These are phyloP conservation scores for Mastomys coucha DNA, from an alignment of 2,113 vertebrate genomes.

Conservation along the genomic window DNA sequence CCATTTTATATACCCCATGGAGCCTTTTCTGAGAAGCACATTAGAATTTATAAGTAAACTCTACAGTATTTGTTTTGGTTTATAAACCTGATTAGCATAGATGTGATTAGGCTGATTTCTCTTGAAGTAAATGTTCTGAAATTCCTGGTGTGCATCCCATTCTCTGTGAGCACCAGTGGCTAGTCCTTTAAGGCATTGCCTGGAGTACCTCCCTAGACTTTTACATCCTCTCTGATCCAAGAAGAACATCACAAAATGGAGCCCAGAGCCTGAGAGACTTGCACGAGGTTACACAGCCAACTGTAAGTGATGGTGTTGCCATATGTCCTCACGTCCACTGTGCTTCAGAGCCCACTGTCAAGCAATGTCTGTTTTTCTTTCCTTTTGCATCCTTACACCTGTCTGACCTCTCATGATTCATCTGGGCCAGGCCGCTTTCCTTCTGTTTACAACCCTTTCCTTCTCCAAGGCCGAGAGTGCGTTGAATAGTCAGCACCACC, in stretches of 20 bases:
- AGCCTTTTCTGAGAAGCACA: background rate
- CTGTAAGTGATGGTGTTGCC: background rate
- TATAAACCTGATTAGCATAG: background rate
- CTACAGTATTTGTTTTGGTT: background rate
- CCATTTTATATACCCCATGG: background rate
- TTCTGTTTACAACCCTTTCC: background rate
- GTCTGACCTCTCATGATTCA: constrained; percentile 8
- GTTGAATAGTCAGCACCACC: background rate
- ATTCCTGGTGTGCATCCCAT: background rate
- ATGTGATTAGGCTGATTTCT: background rate
- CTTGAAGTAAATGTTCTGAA: background rate
- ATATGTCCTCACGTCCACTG: background rate
- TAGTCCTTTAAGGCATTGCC: background rate
- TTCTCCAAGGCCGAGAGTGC: constrained; percentile 12
- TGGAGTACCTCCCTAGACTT: background rate
- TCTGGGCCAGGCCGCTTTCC: background rate
- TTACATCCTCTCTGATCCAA: background rate
- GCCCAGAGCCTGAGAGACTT: background rate
- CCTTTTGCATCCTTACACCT: background rate
- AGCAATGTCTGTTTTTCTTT: background rate
- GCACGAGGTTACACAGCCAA: background rate
- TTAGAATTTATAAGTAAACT: constrained; percentile 27
- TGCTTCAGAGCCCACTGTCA: background rate
- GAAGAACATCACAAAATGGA: background rate
- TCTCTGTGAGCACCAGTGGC: constrained; percentile 3